These are phyloP conservation scores for Phthorimaea operculella DNA, from an alignment of 1,140 invertebrate species.

Conservation along the genomic window DNA sequence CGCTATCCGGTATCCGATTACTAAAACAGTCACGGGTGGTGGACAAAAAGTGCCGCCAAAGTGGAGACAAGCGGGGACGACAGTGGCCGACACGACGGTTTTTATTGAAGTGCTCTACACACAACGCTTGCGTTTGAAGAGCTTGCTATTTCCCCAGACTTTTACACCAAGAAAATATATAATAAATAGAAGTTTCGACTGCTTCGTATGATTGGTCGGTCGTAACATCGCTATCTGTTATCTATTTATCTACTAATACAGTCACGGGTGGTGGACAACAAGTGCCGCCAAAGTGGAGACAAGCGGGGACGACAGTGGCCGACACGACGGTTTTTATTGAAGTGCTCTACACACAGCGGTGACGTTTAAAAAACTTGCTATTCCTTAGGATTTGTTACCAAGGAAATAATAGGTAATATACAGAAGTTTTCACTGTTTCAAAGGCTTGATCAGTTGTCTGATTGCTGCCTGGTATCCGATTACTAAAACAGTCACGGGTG, in stretches of 20 bases:
- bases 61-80: slow-evolving; percentile 22
- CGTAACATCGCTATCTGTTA: slow-evolving; percentile 38
- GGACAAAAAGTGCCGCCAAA: slow-evolving; percentile 58
- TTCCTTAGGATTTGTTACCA: too few relatives aligned
- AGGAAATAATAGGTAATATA: too few relatives aligned
- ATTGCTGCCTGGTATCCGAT: slow-evolving; percentile 41
- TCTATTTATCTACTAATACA: slow-evolving; percentile 53
- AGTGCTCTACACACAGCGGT: background rate
- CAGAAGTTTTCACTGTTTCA: too few relatives aligned
- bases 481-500: slow-evolving; percentile 58
- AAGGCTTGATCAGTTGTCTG: slow-evolving; percentile 29
- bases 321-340: background rate
- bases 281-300: slow-evolving; percentile 50
- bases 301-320: slow-evolving; percentile 14
- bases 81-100: slow-evolving; percentile 7
- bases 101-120: background rate
- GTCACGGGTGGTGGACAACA: slow-evolving; percentile 50
- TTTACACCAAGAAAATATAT: too few relatives aligned
- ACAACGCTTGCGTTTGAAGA: background rate
- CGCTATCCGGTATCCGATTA: slow-evolving; percentile 47
- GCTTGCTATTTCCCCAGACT: too few relatives aligned
- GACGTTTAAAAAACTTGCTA: background rate
- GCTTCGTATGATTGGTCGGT: slow-evolving; percentile 24
- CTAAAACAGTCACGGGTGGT: slow-evolving; percentile 54
- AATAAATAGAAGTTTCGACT: too few relatives aligned